Conservation (phyloP, 2,113 vertebrate species). For the Sula dactylatra region DNA sequence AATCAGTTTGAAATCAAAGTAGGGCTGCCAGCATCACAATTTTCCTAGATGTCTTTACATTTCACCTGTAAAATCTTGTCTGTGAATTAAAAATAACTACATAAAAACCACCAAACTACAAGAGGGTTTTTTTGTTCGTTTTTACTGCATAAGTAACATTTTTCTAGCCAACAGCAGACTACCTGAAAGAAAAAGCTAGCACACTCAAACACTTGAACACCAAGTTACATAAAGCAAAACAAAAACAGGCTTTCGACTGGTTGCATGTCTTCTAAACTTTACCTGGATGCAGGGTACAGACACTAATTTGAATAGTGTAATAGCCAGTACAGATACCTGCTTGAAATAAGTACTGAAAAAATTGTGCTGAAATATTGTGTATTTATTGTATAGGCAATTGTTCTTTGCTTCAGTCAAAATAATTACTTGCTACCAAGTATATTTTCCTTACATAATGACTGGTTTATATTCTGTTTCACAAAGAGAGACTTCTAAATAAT, state of each 20-base stretch:
- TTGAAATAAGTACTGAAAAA: background rate
- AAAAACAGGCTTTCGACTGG: background rate
- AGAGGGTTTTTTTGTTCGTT: background rate
- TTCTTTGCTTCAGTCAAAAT: background rate
- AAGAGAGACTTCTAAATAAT: background rate
- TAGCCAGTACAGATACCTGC: background rate
- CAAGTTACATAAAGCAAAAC: background rate
- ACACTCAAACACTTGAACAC: background rate
- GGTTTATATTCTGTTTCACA: background rate
- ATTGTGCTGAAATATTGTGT: background rate
- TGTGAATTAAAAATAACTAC: background rate
- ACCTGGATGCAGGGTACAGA: background rate
- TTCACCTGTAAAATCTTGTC: background rate
- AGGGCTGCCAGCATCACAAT: background rate
- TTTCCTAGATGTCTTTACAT: background rate
- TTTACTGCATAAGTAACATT: background rate
- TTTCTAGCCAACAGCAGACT: background rate
- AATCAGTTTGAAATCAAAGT: background rate
- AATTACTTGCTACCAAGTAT: background rate
- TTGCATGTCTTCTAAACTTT: background rate
- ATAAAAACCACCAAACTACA: background rate
- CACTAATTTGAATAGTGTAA: background rate
- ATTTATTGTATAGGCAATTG: fast-evolving
- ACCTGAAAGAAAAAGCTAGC: background rate
- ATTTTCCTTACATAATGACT: background rate